phyloP scores from a whole-genome alignment of 23 tunicate genomes.

The Phallusia fumigata region DNA sequence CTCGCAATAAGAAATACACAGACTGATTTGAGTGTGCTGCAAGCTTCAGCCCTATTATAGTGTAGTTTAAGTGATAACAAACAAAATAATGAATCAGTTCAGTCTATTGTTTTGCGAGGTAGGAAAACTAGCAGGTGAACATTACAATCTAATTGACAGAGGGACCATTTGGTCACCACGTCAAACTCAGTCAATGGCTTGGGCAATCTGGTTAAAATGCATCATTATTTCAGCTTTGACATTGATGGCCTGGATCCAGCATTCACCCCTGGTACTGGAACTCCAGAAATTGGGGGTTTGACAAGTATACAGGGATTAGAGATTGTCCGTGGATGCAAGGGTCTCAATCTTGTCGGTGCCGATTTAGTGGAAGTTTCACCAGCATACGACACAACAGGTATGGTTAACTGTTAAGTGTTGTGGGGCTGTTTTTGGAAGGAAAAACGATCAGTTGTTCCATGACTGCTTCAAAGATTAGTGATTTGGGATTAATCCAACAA shows the following conservation, averaged over 20 bases:
- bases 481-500: too few relatives aligned
- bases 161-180: not conserved
- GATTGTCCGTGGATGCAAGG: slow-evolving; percentile 71
- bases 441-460: too few relatives aligned
- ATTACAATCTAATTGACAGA: not conserved
- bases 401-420: not conserved
- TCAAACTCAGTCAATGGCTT: not conserved
- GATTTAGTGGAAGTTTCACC: slow-evolving; percentile 84
- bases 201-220: too few relatives aligned
- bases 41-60: too few relatives aligned
- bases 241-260: slow-evolving; percentile 82
- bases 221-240: slow-evolving; percentile 45
- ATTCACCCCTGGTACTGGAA: slow-evolving; percentile 82
- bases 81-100: not conserved
- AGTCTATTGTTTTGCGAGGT: not conserved
- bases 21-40: too few relatives aligned
- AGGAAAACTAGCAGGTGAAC: not conserved
- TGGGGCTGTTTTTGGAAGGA: too few relatives aligned
- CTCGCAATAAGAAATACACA: too few relatives aligned
- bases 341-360: slow-evolving; percentile 67
- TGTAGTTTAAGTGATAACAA: too few relatives aligned
- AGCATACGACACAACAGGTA: slow-evolving; percentile 54
- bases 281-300: slow-evolving; percentile 85
- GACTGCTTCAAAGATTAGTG: too few relatives aligned
- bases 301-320: slow-evolving; percentile 71